Evolutionary conservation across 1,140 invertebrate genomes (phyloP), one percentile per base, ranked within the genome.

Genomic region (Drosophila tristis): DNA sequence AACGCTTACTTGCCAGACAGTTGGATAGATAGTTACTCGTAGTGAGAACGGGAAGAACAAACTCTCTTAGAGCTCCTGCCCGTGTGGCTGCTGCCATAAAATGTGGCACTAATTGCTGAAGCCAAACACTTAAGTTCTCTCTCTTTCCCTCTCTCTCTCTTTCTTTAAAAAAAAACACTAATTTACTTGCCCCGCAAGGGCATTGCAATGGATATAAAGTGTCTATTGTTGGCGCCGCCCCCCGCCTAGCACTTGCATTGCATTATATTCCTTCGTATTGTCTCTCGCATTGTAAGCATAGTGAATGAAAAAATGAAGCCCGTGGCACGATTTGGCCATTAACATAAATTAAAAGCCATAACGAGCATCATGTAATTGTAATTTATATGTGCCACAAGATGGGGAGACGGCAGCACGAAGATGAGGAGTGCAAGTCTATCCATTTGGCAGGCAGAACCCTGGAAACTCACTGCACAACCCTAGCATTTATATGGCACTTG

Each of bases 261-360:
- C 42, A 54, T 53, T 74, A 15, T 39, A 25, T 39, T 64, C 43
- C 45, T 45, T 74, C 26, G 49, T 72, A 47, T 49, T 72, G 56
- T 75, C 61, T 44, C 29, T 29, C 47, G 63, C 48, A 61, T 51
- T 74, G 20, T 35, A 45, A 43, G 56, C 15, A 23, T 45, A 48
- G 44, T 57, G 44, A 43, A 42, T 31, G 35, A 39, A 43, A 26
- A 50, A 31, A 51, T 65, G 72, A 78, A 58, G 45, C 31, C 63
- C 54, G 25, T 55, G 67, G 82, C 84, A 87, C 84, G 84, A 87
- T 87, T 87, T 61, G 56, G 54, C 79, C 80, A 89, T 87, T 87
- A 87, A 79, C 82, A 84, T 87, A 87, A 84, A 89, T 87, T 89
- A 87, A 89, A 89, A 67, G 79, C 72, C 79, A 84, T 87, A 84